Evolutionary conservation across 2,797 vertebrate genomes (phyloP), one percentile per base, ranked within the genome.

Genomic region (Mus minutoides): DNA sequence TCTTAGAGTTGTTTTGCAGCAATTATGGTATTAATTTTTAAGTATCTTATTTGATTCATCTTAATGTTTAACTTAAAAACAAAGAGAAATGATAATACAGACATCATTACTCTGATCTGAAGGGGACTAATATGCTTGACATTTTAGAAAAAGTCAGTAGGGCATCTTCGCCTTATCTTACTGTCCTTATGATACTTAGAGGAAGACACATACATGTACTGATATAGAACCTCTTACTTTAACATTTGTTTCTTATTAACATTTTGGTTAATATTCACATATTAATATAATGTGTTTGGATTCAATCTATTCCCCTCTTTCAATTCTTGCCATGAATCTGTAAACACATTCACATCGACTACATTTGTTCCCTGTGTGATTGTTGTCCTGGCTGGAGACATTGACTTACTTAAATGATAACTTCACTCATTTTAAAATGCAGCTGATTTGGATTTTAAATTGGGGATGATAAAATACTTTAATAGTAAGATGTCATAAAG

Each of bases 61-160:
- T 91, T 93, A 58, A 34, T 89, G 88, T 85, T 88, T 82, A 94
- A 93, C 94, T 76, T 37, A 86, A 78, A 88, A 56, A 31, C 21
- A 93, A 19, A 71, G 31, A 86, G 9, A 34, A 64, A 58, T 58
- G 17, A 60, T 13, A 93, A 17, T n/a, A 49, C n/a, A 93, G 91
- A 91, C 71, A 56, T 82, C 9, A 79, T 86, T 95, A 84, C 3
- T 88, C n/a, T 93, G 56, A 85, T 91, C 91, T 46, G 52, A 17
- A 92, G 49, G 79, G n/a, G 19, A 69, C 31, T 91, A 82, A 89
- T 77, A 1, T 89, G 29, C 54, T 94, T 88, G 91, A 84, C 24
- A 67, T 54, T 29, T 40, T 11, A 22, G 11, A 8, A n/a, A 79
- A 54, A 71, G 54, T 94, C 56, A 84, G 19, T 91, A 71, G 43